Evolutionary conservation across 2,797 vertebrate genomes (phyloP), one percentile per base, ranked within the genome.

Genomic region (Danio aesculapii): DNA sequence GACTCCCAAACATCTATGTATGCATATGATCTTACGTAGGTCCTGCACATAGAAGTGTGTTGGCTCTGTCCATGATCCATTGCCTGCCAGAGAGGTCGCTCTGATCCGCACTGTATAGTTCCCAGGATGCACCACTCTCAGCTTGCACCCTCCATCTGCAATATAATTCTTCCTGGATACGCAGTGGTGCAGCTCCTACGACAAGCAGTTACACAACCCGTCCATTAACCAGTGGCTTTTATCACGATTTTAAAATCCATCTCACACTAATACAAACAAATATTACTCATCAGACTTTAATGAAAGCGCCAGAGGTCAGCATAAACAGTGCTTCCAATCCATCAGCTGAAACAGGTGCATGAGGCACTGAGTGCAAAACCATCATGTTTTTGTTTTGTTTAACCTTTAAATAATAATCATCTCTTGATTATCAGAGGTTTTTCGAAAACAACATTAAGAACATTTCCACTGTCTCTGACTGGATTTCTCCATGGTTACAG

Each of bases 41-140:
- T 98, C 96, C 0, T 95, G 90, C 64, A 99, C 95, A 0, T 95
- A 95, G 66, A 99, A 98, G 70, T 96, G 95, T 0, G 93, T 92
- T 5, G 95, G 93, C 11, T 98, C 95, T 0, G 98, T 99, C 98
- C 98, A 99, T 0, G 98, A 99, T 52, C 98, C 98, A 0, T 98
- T 99, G 8, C 97, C 97, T 0, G 98, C 97, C 88, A 99, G 91
- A 0, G 98, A 99, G 0, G 98, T 99, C 59, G 98, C 97, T 16
- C 98, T 90, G 30, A 99, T 90, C 2, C 95, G 92, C 57, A 98
- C 95, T 0, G 96, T 97, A 92, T 99, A 99, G 87, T 99, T 99
- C 41, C 98, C 98, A 1, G 97, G 94, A 5, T 95, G 94, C 79
- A 97, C 94, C 11, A 96, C 95, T 0, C 94, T 94, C 43, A 99